Evolutionary conservation across 2,113 vertebrate genomes (phyloP).

Genomic region (Copsychus sechellarum): DNA sequence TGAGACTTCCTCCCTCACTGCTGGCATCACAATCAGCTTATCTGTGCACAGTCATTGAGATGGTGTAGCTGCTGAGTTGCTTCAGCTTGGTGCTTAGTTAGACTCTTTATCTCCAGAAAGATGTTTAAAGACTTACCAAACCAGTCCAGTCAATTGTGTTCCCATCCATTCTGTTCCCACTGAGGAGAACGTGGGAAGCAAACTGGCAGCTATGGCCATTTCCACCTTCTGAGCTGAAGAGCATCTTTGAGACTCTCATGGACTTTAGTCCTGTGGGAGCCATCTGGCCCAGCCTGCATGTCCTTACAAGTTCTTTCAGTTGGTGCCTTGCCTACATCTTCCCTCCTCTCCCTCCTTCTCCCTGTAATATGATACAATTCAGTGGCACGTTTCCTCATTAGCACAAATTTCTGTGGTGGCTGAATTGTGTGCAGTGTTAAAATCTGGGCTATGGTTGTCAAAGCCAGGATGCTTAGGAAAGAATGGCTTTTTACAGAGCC

Average conservation of each 20-base stretch:
- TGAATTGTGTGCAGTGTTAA: not conserved
- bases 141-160: not conserved
- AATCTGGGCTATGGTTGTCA: conserved; percentile 14
- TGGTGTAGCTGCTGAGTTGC: not conserved
- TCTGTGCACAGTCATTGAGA: not conserved
- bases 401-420: not conserved
- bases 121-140: not conserved
- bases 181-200: not conserved
- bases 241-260: not conserved
- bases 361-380: not conserved
- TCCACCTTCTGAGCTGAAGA: not conserved
- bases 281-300: not conserved
- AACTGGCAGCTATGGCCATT: not conserved
- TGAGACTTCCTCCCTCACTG: not conserved
- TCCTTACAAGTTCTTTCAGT: not conserved
- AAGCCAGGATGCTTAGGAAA: not conserved
- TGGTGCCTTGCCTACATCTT: not conserved
- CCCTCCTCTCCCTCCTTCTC: not conserved
- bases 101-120: not conserved
- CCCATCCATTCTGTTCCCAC: not conserved
- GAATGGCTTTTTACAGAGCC: not conserved
- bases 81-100: not conserved
- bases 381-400: not conserved
- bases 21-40: not conserved
- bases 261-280: not conserved